phyloP scores from a whole-genome alignment of 2,113 vertebrate genomes.

The Pan troglodytes region NHGRI_mPanTro3-v2.1_pri NC_072401.2:166408501-166409000 shows the following conservation, averaged over 20 bases:
- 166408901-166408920: not conserved
- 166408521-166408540: not conserved
- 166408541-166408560: not conserved
- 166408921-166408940: not conserved
- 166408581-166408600: constrained; percentile 29
- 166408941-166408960: not conserved
- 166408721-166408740: not conserved
- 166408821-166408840: not conserved
- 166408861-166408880: not conserved
- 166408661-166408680: not conserved
- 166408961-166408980: not conserved
- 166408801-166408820: fast-evolving
- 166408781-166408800: not conserved
- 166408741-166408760: not conserved
- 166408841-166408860: not conserved
- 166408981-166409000: not conserved
- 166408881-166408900: not conserved
- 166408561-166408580: not conserved
- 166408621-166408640: not conserved
- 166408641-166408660: not conserved
- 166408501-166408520: not conserved
- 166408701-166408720: not conserved
- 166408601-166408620: not conserved
- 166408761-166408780: not conserved
- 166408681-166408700: not conserved